Conservation (phyloP, 2,113 vertebrate species). For the Myrmecophaga tridactyla region DNA sequence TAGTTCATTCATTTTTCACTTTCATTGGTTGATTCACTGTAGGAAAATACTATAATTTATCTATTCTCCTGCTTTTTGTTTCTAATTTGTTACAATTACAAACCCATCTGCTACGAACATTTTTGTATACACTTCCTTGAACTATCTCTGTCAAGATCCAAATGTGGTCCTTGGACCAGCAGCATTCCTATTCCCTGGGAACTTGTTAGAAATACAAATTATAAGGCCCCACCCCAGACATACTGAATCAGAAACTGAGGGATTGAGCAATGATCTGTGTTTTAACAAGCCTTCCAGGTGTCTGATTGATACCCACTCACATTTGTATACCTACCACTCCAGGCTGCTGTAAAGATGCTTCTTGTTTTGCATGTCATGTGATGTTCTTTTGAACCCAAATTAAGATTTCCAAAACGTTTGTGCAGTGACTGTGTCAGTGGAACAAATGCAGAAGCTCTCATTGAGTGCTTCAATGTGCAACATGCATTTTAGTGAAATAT, state of each 20-base stretch:
- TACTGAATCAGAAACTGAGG: not conserved
- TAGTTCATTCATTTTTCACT: not conserved
- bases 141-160: not conserved
- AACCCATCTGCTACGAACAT: not conserved
- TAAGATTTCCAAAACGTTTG: constrained; percentile 23
- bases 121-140: not conserved
- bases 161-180: not conserved
- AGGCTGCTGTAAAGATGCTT: not conserved
- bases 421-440: not conserved
- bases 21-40: not conserved
- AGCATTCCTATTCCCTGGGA: not conserved
- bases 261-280: too few species aligned
- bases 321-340: not conserved
- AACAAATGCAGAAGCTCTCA: not conserved
- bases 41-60: not conserved
- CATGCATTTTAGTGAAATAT: not conserved
- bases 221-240: not conserved
- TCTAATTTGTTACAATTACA: not conserved
- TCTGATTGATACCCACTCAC: not conserved
- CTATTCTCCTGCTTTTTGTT: not conserved
- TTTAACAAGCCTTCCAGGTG: not conserved
- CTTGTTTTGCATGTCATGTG: not conserved
- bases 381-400: not conserved
- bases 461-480: not conserved
- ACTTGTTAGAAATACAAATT: not conserved